These are phyloP conservation scores for Trinorchestia longiramus DNA, from an alignment of 1,140 invertebrate species.

Conservation along the genomic window DNA sequence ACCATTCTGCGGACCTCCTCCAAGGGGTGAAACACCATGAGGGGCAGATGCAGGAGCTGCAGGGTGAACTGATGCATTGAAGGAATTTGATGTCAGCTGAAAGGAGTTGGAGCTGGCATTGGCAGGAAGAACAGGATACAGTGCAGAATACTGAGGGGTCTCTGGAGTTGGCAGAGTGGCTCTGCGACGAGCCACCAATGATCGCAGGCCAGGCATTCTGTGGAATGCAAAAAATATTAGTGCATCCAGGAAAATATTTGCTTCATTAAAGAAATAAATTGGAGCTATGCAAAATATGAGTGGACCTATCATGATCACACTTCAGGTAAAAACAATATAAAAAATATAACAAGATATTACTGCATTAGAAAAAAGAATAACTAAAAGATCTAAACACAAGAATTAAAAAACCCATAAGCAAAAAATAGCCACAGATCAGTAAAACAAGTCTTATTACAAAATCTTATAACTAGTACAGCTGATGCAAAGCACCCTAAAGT, in stretches of 20 bases:
- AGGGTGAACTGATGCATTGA: constrained; percentile 1
- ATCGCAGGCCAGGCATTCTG: constrained; percentile 53
- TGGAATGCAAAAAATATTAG: neutral
- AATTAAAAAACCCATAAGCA: too few relatives aligned
- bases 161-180: constrained; percentile 43
- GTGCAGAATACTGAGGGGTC: constrained; percentile 19
- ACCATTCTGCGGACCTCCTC: constrained; percentile 10
- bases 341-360: too few relatives aligned
- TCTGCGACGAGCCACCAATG: constrained; percentile 23
- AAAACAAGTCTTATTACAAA: too few relatives aligned
- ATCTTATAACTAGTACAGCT: too few relatives aligned
- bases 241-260: neutral
- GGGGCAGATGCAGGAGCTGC: constrained; percentile 25
- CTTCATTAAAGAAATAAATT: neutral
- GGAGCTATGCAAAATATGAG: too few relatives aligned
- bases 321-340: too few relatives aligned
- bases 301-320: too few relatives aligned
- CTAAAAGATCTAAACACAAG: too few relatives aligned
- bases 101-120: constrained; percentile 5
- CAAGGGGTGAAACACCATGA: neutral
- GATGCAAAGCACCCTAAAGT: too few relatives aligned
- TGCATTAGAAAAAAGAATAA: too few relatives aligned
- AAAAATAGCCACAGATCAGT: too few relatives aligned
- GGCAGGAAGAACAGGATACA: constrained; percentile 18
- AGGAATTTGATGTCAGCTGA: neutral